A percentile compares a stretch with the other conserved stretches of the same genome.
Conservation (phyloP, 1,140 invertebrate genomes). For the Plutomurus gul region DNA sequence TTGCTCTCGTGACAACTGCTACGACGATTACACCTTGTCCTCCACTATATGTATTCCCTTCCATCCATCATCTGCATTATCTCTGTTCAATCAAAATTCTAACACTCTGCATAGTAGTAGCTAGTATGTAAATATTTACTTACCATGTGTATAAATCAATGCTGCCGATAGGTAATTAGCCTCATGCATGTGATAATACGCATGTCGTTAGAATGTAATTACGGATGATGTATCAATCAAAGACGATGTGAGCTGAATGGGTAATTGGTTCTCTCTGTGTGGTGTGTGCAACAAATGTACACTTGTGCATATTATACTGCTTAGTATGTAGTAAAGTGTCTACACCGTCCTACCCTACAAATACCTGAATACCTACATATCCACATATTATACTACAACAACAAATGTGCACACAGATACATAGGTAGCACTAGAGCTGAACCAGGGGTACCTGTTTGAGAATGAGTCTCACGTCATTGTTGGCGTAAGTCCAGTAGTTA, state of each 20-base stretch:
- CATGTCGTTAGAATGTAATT: constrained; percentile 30
- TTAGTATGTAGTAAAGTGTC: no score
- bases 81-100: neutral
- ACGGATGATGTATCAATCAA: constrained; percentile 45
- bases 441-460: constrained; percentile 35
- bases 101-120: no score
- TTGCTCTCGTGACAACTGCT: neutral
- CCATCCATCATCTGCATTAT: neutral
- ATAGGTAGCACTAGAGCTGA: neutral
- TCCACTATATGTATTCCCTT: neutral
- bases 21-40: neutral
- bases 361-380: neutral
- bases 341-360: neutral
- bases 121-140: neutral
- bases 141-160: neutral
- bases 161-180: neutral
- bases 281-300: neutral
- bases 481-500: constrained; percentile 45
- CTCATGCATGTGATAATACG: constrained; percentile 8
- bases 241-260: constrained; percentile 41
- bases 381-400: no score
- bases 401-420: neutral
- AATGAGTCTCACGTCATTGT: constrained; percentile 38
- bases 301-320: neutral
- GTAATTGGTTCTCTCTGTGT: constrained; percentile 9